phyloP scores from a whole-genome alignment of 2,113 vertebrate genomes.

The Pelecanoides urinatrix region DNA sequence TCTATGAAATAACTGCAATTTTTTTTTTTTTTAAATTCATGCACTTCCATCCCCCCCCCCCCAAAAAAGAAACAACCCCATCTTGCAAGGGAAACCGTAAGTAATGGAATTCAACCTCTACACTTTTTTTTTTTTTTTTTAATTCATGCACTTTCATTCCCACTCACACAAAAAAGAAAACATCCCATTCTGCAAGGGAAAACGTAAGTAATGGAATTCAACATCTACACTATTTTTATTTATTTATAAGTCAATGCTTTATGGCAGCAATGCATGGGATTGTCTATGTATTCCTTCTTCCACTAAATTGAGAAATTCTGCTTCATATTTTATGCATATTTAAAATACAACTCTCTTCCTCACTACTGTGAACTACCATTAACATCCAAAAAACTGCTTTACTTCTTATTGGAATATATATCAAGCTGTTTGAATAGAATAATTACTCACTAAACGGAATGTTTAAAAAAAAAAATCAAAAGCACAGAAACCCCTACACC shows the following conservation, averaged over 20 bases:
- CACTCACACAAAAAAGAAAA: background rate
- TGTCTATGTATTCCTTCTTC: background rate
- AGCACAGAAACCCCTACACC: background rate
- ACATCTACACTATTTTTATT: background rate
- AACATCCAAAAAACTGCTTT: background rate
- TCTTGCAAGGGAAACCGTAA: background rate
- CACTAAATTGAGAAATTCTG: background rate
- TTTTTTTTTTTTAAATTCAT: background rate
- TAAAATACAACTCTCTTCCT: background rate
- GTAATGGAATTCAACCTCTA: background rate
- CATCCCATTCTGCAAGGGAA: background rate
- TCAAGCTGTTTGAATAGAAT: background rate
- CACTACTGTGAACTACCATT: background rate
- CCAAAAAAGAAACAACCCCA: background rate
- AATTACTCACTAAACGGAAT: background rate
- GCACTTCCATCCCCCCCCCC: background rate
- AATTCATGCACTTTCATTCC: background rate
- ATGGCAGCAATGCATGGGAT: background rate
- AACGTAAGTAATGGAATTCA: background rate
- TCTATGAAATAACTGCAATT: background rate
- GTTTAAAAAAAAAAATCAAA: background rate
- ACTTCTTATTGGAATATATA: background rate
- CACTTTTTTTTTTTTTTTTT: background rate
- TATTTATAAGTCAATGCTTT: background rate
- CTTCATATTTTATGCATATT: background rate